Conservation (phyloP, 2,113 vertebrate genomes). For the Orycteropus afer region DNA sequence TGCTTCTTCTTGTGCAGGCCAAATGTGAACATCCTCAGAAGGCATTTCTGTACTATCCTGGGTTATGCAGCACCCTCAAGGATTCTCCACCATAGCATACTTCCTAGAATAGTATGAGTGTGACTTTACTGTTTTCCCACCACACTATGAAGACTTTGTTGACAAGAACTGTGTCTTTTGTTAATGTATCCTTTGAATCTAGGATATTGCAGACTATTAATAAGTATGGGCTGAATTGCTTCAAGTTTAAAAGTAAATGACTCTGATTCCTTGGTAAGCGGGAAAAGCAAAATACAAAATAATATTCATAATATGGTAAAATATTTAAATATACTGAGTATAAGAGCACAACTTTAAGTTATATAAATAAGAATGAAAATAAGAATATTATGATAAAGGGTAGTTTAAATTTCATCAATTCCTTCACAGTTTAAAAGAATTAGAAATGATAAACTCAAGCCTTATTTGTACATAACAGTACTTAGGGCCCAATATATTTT, state of each 20-base stretch:
- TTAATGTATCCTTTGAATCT: background rate
- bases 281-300: background rate
- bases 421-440: background rate
- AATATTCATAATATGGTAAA: background rate
- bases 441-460: background rate
- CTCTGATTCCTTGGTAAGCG: background rate
- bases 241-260: background rate
- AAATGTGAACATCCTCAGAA: background rate
- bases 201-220: background rate
- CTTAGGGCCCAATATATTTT: background rate
- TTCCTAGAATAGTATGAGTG: background rate
- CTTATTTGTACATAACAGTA: background rate
- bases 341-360: background rate
- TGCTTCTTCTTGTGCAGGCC: background rate
- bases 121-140: background rate
- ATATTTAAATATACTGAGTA: background rate
- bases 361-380: background rate
- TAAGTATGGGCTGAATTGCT: background rate
- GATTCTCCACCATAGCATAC: background rate
- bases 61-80: background rate
- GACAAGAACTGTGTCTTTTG: background rate
- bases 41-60: background rate
- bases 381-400: background rate
- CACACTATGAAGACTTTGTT: background rate
- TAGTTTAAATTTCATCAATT: slow-evolving; percentile 11